Base-by-base conservation (phyloP, 2,113 vertebrate genomes). In the Pygathrix nemaeus region DNA sequence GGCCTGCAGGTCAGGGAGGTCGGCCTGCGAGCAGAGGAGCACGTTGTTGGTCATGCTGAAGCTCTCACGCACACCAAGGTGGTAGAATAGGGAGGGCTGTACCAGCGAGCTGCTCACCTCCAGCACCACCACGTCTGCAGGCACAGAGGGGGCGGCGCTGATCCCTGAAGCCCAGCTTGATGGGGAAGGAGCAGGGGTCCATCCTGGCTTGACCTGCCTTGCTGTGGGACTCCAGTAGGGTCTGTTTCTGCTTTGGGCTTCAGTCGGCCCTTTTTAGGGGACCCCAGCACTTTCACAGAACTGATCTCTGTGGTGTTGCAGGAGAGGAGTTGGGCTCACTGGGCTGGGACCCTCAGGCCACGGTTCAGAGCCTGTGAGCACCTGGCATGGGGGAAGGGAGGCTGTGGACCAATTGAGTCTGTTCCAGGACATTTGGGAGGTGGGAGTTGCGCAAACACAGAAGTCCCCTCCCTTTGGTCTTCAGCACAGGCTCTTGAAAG, bases 41-140 rank as follows among this genome's bases (percentile, higher is more conserved):
- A 99, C 97, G 79, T 99, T 99, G 97, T 99, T 99, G 93, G 99
- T 99, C 99, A 99, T 99, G 94, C 99, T 99, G 99, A 99, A 99
- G 97, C 99, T 99, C 98, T 99, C 99, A 1, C 99, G 98, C 80
- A 99, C 99, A 0, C 99, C 99, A 0, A 99, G 98, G 98, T 99
- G 99, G 94, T 99, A 99, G 98, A 99, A 99, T 48, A 99, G 99
- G 2, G 99, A 99, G 4, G 99, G 99, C 75, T 99, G 99, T n/a
- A 99, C 99, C 87, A 99, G 97, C 5, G 99, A 98, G 97, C 98
- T 99, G 2, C 98, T 99, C 98, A 99, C 99, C 98, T 99, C 99
- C 93, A 99, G 99, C 97, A 99, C 99, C 0, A 99, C 99, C 50
- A 99, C 99, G 32, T 99, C 99, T 99, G 99, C 0, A 91, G 72